These are phyloP conservation scores for Ptychodera flava DNA, from an alignment of 35 echinoderm and acorn worm genomes.

Conservation along the genomic window DNA sequence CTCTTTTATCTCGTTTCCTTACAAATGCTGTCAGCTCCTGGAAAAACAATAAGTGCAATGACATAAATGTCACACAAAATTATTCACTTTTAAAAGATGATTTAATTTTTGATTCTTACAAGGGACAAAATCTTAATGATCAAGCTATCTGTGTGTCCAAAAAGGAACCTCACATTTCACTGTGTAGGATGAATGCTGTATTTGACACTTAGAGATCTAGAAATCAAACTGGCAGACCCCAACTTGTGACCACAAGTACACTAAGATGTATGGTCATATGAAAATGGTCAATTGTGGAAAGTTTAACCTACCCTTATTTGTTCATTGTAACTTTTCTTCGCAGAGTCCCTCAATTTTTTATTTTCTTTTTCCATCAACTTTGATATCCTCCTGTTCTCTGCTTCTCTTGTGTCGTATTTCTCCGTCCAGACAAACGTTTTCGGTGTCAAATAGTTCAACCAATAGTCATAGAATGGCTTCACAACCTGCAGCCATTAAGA, in stretches of 20 bases:
- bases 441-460: constrained; percentile 83
- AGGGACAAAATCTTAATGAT: no score
- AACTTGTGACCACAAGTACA: no score
- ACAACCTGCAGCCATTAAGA: constrained; percentile 44
- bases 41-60: constrained; percentile 16
- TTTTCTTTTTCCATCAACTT: constrained; percentile 96
- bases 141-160: no score
- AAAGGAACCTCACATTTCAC: no score
- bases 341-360: constrained; percentile 86
- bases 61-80: no score
- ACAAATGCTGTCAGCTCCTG: constrained; percentile 75
- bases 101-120: no score
- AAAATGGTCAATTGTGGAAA: no score
- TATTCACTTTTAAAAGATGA: no score
- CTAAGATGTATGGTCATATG: no score
- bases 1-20: constrained; percentile 85
- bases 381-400: constrained; percentile 66
- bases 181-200: no score
- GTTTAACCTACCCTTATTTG: constrained; percentile 88
- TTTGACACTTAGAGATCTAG: no score
- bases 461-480: constrained; percentile 76
- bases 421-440: constrained; percentile 88
- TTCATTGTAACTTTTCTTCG: constrained; percentile 90
- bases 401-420: constrained; percentile 77
- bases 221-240: no score